These are phyloP conservation scores for Xanthia togata DNA, from an alignment of 2,888 invertebrate species.

Conservation along the genomic window DNA sequence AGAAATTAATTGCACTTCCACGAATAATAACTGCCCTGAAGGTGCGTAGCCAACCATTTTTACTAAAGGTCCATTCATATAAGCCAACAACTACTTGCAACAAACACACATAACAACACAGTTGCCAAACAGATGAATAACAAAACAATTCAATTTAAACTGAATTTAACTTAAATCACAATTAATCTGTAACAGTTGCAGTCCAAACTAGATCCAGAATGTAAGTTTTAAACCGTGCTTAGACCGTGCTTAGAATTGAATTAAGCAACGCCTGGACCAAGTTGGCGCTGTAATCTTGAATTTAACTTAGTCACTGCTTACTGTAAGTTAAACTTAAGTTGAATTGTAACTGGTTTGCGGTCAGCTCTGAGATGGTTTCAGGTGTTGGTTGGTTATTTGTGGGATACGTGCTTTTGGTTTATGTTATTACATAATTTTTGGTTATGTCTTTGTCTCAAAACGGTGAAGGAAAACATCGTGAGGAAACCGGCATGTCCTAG, in stretches of 20 bases:
- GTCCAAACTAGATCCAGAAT: slow-evolving; percentile 65
- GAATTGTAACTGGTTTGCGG: slow-evolving; percentile 64
- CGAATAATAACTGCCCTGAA: not conserved
- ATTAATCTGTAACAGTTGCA: slow-evolving; percentile 63
- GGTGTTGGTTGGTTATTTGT: slow-evolving; percentile 41
- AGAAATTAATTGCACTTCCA: not conserved
- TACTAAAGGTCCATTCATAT: not conserved
- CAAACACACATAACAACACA: slow-evolving; percentile 3
- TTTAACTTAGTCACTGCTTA: slow-evolving; percentile 71
- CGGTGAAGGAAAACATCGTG: too few species aligned
- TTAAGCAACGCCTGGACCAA: slow-evolving; percentile 75
- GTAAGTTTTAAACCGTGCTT: slow-evolving; percentile 74
- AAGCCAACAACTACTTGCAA: not conserved
- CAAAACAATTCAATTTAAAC: slow-evolving; percentile 51
- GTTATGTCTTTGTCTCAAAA: not conserved
- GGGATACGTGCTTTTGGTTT: not conserved
- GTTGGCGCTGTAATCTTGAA: slow-evolving; percentile 73
- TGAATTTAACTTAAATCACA: slow-evolving; percentile 57
- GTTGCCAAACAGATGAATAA: slow-evolving; percentile 34
- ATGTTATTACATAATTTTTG: not conserved
- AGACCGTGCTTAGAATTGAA: slow-evolving; percentile 78
- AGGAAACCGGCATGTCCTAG: too few species aligned
- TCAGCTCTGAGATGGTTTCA: slow-evolving; percentile 46
- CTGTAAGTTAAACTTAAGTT: slow-evolving; percentile 61
- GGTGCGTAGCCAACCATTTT: too few species aligned